Conservation (phyloP, 2,113 vertebrate genomes). For the Choloepus hoffmanni region DNA sequence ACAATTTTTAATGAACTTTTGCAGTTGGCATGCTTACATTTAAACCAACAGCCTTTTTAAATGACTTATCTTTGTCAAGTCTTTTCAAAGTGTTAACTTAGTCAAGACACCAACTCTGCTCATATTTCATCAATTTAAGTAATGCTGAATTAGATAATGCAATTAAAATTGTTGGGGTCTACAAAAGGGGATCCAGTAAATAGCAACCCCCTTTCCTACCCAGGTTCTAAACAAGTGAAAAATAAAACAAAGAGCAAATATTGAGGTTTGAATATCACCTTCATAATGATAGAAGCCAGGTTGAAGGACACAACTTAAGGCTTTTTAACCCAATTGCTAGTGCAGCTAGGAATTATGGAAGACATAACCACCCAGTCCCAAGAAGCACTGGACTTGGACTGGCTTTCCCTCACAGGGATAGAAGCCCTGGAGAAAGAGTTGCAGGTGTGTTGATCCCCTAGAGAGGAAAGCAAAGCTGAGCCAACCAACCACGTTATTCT, state of each 20-base stretch:
- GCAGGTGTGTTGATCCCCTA: background rate
- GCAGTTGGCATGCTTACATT: background rate
- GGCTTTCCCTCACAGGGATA: background rate
- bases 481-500: background rate
- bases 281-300: background rate
- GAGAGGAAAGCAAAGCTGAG: background rate
- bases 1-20: background rate
- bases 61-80: background rate
- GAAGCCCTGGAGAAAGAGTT: background rate
- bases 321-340: background rate
- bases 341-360: background rate
- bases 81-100: slow-evolving; percentile 37
- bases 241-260: background rate
- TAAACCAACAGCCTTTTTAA: slow-evolving; percentile 36
- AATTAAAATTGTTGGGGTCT: background rate
- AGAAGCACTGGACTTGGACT: background rate
- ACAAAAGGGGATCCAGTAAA: background rate
- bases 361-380: background rate
- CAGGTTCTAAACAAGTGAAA: background rate
- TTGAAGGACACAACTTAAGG: background rate
- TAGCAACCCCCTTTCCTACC: background rate
- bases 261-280: background rate
- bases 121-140: background rate
- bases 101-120: slow-evolving; percentile 5
- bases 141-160: background rate